Evolutionary conservation across 1,140 invertebrate genomes (phyloP), one percentile per base, ranked within the genome.

Genomic region (Drosophila baimaii): DNA sequence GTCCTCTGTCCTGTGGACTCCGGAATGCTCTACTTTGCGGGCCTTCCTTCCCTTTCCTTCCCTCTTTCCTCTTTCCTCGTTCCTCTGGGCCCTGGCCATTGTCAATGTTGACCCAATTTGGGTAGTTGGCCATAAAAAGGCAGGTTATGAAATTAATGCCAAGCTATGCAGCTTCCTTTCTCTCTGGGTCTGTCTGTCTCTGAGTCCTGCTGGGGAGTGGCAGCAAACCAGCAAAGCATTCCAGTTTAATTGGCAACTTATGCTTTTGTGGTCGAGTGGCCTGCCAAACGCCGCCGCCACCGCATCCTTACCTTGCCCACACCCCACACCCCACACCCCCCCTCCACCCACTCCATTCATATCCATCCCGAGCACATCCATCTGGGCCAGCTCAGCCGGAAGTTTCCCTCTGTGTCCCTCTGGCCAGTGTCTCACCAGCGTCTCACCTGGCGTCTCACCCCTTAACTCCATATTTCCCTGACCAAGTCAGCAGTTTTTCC

Each of bases 41-140:
- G 37, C 31, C 6, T 49, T 44, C 17, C 54, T 31, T 12, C 37
- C 37, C 66, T 10, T 19, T 19, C 8, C 17, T 35, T n/a, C 29
- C 5, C 21, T 8, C 31, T 23, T 9, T 39, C 21, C 35, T n/a
- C n/a, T n/a, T n/a, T n/a, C n/a, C n/a, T n/a, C n/a, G n/a, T n/a
- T n/a, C n/a, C n/a, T n/a, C 47, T 25, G 29, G 35, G 35, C 39
- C 49, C 66, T 82, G 83, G 72, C 76, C 73, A 86, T 89, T 89
- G 84, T 89, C 84, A 89, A 89, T 89, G 84, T 84, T 89, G 84
- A 89, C 84, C 84, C 84, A 89, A 84, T 89, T 89, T 84, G 81
- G 77, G 73, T 81, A 89, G 69, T 66, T 84, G 76, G 77, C 84
- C 80, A 89, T 83, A 88, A 88, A 88, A 88, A 89, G 79, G 84